phyloP scores from a whole-genome alignment of 2,888 invertebrate species.

The Halictus quadricinctus region DNA sequence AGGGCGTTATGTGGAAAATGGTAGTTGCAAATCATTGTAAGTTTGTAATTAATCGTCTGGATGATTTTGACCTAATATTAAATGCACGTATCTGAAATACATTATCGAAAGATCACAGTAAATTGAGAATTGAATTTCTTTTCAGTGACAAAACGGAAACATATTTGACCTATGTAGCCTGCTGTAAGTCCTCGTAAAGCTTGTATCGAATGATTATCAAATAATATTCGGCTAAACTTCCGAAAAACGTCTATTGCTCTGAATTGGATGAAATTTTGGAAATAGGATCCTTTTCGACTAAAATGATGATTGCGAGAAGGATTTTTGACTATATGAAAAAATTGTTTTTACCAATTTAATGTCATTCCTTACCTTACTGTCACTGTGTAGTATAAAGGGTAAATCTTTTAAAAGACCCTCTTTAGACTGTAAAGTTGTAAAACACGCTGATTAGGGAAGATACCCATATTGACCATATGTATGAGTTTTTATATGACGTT shows the following conservation, averaged over 20 bases:
- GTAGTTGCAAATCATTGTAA: conserved; percentile 1
- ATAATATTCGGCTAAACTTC: neutral
- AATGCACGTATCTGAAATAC: conserved; percentile 13
- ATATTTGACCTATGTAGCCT: neutral
- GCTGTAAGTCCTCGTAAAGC: neutral
- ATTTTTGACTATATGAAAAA: neutral
- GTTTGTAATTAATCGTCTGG: neutral
- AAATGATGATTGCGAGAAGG: neutral
- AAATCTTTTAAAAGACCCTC: neutral
- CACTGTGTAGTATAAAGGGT: too few species aligned
- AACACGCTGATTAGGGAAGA: neutral
- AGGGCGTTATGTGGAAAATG: neutral
- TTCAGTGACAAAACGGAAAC: neutral
- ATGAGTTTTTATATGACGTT: neutral
- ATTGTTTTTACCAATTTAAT: too few species aligned
- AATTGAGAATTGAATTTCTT: neutral
- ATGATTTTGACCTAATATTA: neutral
- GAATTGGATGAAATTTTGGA: neutral
- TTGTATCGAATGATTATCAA: neutral
- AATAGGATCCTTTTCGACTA: neutral
- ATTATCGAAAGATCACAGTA: conserved; percentile 8
- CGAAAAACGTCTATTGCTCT: neutral
- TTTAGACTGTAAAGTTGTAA: neutral
- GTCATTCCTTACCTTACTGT: too few species aligned
- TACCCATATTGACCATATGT: neutral